Conservation (phyloP, 2,888 invertebrate genomes). For the Heteromurus nitidus region DNA sequence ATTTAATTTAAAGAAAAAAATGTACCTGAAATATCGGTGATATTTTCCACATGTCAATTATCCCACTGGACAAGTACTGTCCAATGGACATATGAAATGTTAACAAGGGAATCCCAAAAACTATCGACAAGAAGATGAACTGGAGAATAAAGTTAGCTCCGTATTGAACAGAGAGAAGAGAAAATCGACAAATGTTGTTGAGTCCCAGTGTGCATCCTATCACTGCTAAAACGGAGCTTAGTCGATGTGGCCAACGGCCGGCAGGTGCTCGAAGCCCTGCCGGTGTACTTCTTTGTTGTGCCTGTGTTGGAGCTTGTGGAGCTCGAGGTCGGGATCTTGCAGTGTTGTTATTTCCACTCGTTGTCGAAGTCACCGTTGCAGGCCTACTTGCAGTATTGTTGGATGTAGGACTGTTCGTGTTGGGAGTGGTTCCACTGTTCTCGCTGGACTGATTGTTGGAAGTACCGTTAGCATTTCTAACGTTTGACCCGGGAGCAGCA, state of each 20-base stretch:
- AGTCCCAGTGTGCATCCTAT: conserved; percentile 90
- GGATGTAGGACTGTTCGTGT: too few species aligned
- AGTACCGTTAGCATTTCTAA: too few species aligned
- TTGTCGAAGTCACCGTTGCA: neutral
- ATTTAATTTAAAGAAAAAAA: neutral
- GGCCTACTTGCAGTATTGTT: too few species aligned
- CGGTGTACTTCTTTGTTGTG: neutral
- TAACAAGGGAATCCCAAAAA: conserved; percentile 89
- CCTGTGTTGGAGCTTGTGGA: conserved; percentile 32
- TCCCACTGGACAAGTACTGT: conserved; percentile 88
- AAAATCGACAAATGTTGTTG: conserved; percentile 91
- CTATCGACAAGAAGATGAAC: conserved; percentile 87
- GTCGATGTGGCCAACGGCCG: conserved; percentile 75
- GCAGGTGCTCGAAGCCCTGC: conserved; percentile 61
- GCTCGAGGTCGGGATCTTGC: conserved; percentile 15
- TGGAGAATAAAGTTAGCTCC: conserved; percentile 93
- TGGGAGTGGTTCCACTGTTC: too few species aligned
- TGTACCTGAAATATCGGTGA: conserved; percentile 88
- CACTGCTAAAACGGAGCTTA: conserved; percentile 88
- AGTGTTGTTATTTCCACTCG: neutral
- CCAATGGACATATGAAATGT: conserved; percentile 90
- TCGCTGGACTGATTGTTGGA: too few species aligned
- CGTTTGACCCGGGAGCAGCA: too few species aligned
- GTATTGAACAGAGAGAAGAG: conserved; percentile 89
- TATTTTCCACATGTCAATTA: conserved; percentile 94